Evolutionary conservation across 2,113 vertebrate genomes (phyloP), one percentile per base, ranked within the genome.

Genomic region (Orientallactaga bullata): DNA sequence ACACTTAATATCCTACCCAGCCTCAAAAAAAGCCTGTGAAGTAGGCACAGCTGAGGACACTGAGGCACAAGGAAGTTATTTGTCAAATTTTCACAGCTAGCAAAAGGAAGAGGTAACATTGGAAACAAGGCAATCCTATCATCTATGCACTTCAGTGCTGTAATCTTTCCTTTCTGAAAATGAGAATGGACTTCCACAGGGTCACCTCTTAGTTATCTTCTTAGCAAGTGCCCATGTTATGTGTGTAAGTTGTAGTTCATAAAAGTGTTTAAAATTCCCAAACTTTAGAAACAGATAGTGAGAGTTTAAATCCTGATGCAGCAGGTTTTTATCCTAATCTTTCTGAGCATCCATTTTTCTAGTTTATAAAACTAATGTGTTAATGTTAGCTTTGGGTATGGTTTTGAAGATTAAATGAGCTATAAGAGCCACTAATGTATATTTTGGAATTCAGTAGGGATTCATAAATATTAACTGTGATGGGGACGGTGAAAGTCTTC

Each of bases 341-440:
- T 88, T 68, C 65, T 78, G 73, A 83, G 78, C 24, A 23, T 88
- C 23, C 10, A 2, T n/a, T 61, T 47, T 90, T 80, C 42, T 68
- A 55, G 21, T 81, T 30, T 85, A 2, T 39, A 8, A 60, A 89
- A 26, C 5, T 26, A 23, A 1, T 9, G 61, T 32, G 89, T 0
- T 63, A 35, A 35, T 91, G 18, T 15, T 78, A 60, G 24, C 35
- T 90, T 79, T 35, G 28, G 5, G 1, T 35, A 24, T 15, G 12
- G 21, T 63, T 93, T 73, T 87, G 60, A 92, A 58, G 85, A 63
- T 47, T n/a, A 90, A 65, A 51, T 71, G 37, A 85, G 42, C 35
- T 81, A 28, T 28, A 58, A 17, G n/a, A 84, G 78, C 30, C 32
- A 4, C 18, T 61, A 37, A 1, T 58, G 7, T 69, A 21, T 61